Conservation (phyloP, 2,113 vertebrate genomes). For the Hippocampus mohnikei region DNA sequence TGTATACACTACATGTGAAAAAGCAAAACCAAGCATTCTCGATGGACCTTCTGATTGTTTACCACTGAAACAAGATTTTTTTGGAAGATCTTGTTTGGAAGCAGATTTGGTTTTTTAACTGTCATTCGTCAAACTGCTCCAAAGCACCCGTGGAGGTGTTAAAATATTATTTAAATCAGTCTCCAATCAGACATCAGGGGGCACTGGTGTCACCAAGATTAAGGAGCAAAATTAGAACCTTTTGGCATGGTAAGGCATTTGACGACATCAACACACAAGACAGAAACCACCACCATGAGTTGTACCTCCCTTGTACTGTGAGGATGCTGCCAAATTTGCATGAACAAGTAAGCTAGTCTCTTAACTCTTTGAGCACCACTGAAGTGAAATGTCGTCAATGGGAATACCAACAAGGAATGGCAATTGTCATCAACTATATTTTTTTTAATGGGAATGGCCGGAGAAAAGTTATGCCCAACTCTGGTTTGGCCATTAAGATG, state of each 20-base stretch:
- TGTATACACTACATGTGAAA: too few species aligned
- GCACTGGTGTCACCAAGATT: neutral
- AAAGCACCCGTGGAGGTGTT: neutral
- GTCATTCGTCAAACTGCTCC: neutral
- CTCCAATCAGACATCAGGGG: neutral
- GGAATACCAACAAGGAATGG: too few species aligned
- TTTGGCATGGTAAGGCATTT: neutral
- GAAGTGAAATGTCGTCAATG: too few species aligned
- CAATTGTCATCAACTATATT: too few species aligned
- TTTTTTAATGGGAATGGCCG: too few species aligned
- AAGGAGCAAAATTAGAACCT: neutral
- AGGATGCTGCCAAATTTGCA: neutral
- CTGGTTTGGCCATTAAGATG: too few species aligned
- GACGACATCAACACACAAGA: neutral
- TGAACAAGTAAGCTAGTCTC: neutral
- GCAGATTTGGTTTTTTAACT: too few species aligned
- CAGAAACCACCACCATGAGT: neutral
- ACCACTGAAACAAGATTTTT: too few species aligned
- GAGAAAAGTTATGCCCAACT: too few species aligned
- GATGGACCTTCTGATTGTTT: too few species aligned
- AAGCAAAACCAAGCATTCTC: too few species aligned
- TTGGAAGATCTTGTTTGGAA: too few species aligned
- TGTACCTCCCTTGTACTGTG: neutral
- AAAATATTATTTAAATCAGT: neutral
- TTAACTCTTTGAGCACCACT: neutral